Percentiles rank a stretch among this genome's conserved stretches.
Evolutionary conservation across 2,888 invertebrate species (phyloP).

Genomic region (Chironomus riparius): DNA sequence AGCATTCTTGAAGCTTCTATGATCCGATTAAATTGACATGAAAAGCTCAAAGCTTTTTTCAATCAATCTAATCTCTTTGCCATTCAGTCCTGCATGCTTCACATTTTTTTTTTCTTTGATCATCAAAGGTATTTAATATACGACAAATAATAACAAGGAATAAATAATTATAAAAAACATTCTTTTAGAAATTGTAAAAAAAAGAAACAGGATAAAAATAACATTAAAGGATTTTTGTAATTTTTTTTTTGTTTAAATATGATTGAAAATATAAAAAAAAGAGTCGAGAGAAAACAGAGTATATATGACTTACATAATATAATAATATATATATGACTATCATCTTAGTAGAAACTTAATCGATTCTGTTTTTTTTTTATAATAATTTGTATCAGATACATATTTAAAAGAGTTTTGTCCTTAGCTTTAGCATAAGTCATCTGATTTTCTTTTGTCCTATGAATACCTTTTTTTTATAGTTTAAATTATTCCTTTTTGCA

Average conservation of each 20-base stretch:
- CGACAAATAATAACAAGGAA: too few relatives aligned
- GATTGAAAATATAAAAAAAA: background rate
- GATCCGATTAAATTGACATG: too few relatives aligned
- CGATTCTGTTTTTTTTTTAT: constrained; percentile 5
- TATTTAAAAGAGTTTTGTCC: constrained; percentile 7
- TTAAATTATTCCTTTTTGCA: too few relatives aligned
- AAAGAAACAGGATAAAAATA: background rate
- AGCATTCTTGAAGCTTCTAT: too few relatives aligned
- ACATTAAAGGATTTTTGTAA: background rate
- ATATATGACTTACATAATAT: constrained; percentile 9
- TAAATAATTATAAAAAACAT: too few relatives aligned
- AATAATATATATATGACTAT: constrained; percentile 1
- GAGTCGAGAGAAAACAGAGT: constrained; percentile 13
- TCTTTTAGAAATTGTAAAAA: too few relatives aligned
- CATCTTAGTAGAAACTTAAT: constrained; percentile 27
- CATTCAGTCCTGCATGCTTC: too few relatives aligned
- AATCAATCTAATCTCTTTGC: too few relatives aligned
- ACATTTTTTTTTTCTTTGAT: too few relatives aligned
- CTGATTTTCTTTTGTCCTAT: constrained; percentile 18
- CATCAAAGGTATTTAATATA: too few relatives aligned
- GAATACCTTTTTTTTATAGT: background rate
- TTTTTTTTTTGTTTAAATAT: background rate
- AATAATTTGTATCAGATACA: constrained; percentile 21
- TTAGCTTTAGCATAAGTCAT: constrained; percentile 23
- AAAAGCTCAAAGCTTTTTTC: too few relatives aligned